These are phyloP conservation scores for Metellina segmentata DNA, from an alignment of 2,888 invertebrate genomes.

Conservation along the genomic window DNA sequence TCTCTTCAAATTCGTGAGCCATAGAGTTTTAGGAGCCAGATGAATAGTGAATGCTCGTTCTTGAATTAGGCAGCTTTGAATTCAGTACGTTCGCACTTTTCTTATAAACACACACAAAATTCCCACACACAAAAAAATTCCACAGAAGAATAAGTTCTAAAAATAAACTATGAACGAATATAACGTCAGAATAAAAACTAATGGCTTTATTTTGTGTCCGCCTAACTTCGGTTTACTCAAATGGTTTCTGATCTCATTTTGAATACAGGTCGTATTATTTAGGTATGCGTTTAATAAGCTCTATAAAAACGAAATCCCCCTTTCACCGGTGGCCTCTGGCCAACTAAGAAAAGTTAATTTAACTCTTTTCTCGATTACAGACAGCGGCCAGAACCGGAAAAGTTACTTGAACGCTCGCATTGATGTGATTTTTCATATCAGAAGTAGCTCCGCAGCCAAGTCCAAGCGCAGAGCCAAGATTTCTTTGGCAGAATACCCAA, in stretches of 20 bases:
- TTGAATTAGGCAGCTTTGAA: too few species aligned
- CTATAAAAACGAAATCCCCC: conserved; percentile 7
- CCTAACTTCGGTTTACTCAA: too few species aligned
- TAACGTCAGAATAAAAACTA: too few species aligned
- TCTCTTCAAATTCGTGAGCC: too few species aligned
- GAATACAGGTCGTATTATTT: conserved; percentile 17
- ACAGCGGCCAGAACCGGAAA: not conserved
- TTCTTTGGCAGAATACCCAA: conserved; percentile 47
- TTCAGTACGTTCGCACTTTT: too few species aligned
- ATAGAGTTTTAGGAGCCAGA: too few species aligned
- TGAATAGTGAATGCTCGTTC: too few species aligned
- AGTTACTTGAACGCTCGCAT: not conserved
- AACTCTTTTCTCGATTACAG: conserved; percentile 30
- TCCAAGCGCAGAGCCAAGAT: conserved; percentile 19
- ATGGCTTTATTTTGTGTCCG: too few species aligned
- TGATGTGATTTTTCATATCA: conserved; percentile 19
- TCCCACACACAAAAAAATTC: too few species aligned
- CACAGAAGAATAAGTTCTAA: too few species aligned
- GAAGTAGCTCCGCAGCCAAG: not conserved
- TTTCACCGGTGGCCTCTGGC: conserved; percentile 19
- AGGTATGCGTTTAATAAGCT: not conserved
- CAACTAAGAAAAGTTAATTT: conserved; percentile 43
- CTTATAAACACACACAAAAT: too few species aligned
- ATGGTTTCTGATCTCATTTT: not conserved
- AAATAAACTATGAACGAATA: too few species aligned